Evolutionary conservation across 2,113 vertebrate species (phyloP).

Genomic region (Meleagris gallopavo): DNA sequence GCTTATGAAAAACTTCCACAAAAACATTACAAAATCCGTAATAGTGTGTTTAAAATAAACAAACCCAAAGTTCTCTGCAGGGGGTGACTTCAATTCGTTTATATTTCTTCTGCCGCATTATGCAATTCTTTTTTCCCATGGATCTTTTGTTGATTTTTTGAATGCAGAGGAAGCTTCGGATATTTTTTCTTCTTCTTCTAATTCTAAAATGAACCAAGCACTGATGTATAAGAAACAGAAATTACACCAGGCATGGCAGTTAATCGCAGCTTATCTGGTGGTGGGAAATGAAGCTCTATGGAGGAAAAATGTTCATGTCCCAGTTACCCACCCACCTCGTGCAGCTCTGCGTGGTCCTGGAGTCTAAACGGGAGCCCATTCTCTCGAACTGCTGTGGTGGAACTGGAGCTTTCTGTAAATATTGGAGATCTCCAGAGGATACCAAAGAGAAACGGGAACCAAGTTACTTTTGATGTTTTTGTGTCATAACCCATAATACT

Average conservation of each 20-base stretch:
- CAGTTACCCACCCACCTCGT: slow-evolving; percentile 26
- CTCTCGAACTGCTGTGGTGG: slow-evolving; percentile 22
- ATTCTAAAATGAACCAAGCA: background rate
- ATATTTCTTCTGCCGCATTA: slow-evolving; percentile 30
- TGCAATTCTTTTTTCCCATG: slow-evolving; percentile 25
- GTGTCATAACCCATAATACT: slow-evolving; percentile 36
- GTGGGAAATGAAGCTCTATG: slow-evolving; percentile 47
- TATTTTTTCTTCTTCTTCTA: background rate
- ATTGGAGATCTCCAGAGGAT: slow-evolving; percentile 10
- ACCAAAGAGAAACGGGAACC: slow-evolving; percentile 38
- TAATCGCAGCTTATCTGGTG: slow-evolving; percentile 25
- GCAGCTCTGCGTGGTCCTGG: background rate
- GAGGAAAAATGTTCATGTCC: slow-evolving; percentile 8
- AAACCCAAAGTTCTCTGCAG: slow-evolving; percentile 13
- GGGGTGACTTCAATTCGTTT: slow-evolving; percentile 37
- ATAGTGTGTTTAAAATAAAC: slow-evolving; percentile 52
- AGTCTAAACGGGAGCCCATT: slow-evolving; percentile 9
- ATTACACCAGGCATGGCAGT: background rate
- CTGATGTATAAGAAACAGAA: slow-evolving; percentile 12
- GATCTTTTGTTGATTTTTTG: slow-evolving; percentile 47
- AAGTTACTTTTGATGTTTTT: slow-evolving; percentile 20
- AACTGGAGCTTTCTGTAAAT: slow-evolving; percentile 33
- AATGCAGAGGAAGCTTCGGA: slow-evolving; percentile 41
- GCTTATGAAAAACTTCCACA: slow-evolving; percentile 39
- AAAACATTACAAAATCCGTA: slow-evolving; percentile 41